Conservation (phyloP, 2,797 vertebrate species). For the Carapus acus region DNA sequence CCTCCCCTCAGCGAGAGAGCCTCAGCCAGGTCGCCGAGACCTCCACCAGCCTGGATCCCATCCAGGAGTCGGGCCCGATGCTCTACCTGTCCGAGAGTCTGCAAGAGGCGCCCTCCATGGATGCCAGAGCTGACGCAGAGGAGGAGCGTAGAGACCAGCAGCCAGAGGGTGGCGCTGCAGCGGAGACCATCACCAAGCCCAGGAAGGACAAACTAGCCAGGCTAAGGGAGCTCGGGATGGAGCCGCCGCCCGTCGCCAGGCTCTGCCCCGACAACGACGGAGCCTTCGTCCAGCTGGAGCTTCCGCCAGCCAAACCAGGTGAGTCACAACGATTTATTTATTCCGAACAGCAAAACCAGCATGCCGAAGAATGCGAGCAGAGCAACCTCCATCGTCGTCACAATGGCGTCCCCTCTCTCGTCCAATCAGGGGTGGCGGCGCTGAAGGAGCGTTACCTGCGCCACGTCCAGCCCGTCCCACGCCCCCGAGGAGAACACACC, state of each 20-base stretch:
- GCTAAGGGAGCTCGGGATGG: slow-evolving; percentile 84
- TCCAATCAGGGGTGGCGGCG: slow-evolving; percentile 79
- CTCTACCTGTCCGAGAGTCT: slow-evolving; percentile 56
- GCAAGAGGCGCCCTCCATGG: slow-evolving; percentile 27
- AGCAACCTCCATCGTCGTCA: too few relatives aligned
- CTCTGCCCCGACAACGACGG: slow-evolving; percentile 78
- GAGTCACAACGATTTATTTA: background rate
- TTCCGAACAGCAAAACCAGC: too few relatives aligned
- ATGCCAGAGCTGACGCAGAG: background rate
- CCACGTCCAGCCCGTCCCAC: slow-evolving; percentile 68
- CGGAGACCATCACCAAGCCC: slow-evolving; percentile 47
- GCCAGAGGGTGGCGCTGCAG: too few relatives aligned
- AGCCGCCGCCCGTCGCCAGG: slow-evolving; percentile 80
- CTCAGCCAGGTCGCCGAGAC: slow-evolving; percentile 5
- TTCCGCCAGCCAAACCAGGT: slow-evolving; percentile 79
- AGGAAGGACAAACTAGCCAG: slow-evolving; percentile 79
- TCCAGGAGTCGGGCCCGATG: slow-evolving; percentile 45
- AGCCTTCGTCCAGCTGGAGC: slow-evolving; percentile 84
- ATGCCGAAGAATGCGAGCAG: background rate
- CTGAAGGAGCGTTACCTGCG: slow-evolving; percentile 89
- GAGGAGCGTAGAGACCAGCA: too few relatives aligned
- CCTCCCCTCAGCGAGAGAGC: slow-evolving; percentile 51
- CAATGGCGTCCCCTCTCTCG: background rate
- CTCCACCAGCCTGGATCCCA: background rate
- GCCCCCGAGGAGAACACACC: slow-evolving; percentile 64